phyloP scores from a whole-genome alignment of 2,888 invertebrate genomes.

The Dorcus parallelipipedus region DNA sequence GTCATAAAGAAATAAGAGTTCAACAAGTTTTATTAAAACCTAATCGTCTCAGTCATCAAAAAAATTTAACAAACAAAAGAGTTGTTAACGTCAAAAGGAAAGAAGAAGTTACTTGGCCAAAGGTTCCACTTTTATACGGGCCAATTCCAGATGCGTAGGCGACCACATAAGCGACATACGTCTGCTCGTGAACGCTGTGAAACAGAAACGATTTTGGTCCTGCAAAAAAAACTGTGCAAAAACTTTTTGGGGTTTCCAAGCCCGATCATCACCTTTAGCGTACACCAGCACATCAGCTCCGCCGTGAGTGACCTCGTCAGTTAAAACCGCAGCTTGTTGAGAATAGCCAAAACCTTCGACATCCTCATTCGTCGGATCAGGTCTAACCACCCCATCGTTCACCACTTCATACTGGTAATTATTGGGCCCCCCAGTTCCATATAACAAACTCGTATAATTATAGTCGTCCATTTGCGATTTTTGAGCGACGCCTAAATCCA shows the following conservation, averaged over 20 bases:
- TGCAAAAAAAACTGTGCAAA: conserved; percentile 46
- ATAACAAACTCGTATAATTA: conserved; percentile 75
- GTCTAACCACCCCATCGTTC: conserved; percentile 49
- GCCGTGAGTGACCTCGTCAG: conserved; percentile 74
- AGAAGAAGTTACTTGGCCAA: background rate
- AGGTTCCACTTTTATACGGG: conserved; percentile 25
- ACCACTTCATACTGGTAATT: conserved; percentile 57
- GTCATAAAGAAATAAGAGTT: no score
- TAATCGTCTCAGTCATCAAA: no score
- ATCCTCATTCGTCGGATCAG: conserved; percentile 60
- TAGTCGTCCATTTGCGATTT: conserved; percentile 59
- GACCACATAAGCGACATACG: conserved; percentile 82
- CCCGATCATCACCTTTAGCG: conserved; percentile 60
- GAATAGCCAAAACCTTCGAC: conserved; percentile 65
- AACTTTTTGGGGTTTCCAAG: background rate
- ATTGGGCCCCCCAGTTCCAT: conserved; percentile 71
- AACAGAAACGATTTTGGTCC: conserved; percentile 89
- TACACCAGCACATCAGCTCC: conserved; percentile 85
- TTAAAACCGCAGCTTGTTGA: conserved; percentile 68
- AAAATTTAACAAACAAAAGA: no score
- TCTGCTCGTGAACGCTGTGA: conserved; percentile 86
- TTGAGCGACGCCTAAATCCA: conserved; percentile 56
- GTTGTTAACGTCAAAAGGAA: background rate
- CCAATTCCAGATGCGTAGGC: conserved; percentile 80
- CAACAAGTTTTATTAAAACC: no score